phyloP scores from a whole-genome alignment of 2,797 vertebrate species.

The Cryptoblepharus egeriae region DNA sequence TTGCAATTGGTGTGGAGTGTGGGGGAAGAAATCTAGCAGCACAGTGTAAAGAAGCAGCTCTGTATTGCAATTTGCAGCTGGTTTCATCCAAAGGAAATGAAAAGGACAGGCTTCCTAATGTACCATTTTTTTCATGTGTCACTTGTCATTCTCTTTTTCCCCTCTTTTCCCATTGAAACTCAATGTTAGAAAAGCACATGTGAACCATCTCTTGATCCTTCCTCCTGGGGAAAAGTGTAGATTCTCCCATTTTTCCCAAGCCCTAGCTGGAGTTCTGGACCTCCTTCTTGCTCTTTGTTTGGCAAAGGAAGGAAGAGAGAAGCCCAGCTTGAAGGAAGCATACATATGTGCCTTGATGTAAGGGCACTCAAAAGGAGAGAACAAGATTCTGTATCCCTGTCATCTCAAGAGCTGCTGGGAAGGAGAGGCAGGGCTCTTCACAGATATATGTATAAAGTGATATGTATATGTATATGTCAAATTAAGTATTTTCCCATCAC shows the following conservation, averaged over 20 bases:
- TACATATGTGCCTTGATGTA: background rate
- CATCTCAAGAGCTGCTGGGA: background rate
- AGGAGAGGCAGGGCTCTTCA: background rate
- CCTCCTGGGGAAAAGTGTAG: background rate
- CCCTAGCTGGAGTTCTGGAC: too few relatives aligned
- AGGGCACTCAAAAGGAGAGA: background rate
- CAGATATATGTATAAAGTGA: background rate
- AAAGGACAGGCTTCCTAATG: background rate
- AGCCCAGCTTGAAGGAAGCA: background rate
- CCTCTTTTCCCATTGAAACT: background rate
- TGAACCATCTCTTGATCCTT: background rate
- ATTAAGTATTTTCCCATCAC: background rate
- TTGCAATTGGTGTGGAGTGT: too few relatives aligned
- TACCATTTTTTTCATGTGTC: background rate
- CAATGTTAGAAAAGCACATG: background rate
- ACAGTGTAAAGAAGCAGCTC: too few relatives aligned
- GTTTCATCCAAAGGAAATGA: background rate
- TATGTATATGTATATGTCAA: background rate
- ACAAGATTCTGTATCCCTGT: background rate
- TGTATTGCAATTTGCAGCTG: background rate
- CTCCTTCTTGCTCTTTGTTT: background rate
- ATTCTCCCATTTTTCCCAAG: background rate
- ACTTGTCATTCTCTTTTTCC: background rate
- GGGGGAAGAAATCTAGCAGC: background rate
- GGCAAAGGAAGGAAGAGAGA: background rate